These are phyloP conservation scores for Zelleria hepariella DNA, from an alignment of 2,888 invertebrate genomes.

Conservation along the genomic window DNA sequence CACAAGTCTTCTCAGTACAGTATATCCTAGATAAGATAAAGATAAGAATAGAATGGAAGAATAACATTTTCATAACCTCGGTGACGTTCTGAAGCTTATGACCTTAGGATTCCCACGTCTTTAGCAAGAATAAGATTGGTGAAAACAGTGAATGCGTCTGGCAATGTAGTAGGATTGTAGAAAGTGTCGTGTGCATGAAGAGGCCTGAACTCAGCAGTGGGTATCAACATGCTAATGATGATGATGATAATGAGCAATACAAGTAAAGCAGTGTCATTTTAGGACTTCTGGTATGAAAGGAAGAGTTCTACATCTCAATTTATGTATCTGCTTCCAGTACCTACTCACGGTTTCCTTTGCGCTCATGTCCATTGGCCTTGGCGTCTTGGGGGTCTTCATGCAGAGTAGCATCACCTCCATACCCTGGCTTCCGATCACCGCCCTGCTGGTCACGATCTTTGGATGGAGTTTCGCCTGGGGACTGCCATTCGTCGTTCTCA, in stretches of 20 bases:
- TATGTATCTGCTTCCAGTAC: conserved; percentile 30
- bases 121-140: too few relatives aligned
- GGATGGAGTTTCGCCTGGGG: conserved; percentile 46
- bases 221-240: too few relatives aligned
- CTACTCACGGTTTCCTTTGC: conserved; percentile 36
- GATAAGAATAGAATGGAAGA: too few relatives aligned
- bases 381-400: conserved; percentile 46
- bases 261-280: background rate
- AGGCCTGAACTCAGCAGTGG: too few relatives aligned
- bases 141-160: too few relatives aligned
- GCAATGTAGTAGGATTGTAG: too few relatives aligned
- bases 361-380: conserved; percentile 44
- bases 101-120: too few relatives aligned
- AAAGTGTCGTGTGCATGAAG: too few relatives aligned
- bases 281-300: background rate
- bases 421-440: conserved; percentile 35
- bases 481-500: conserved; percentile 34
- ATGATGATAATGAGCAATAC: background rate
- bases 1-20: too few relatives aligned
- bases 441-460: conserved; percentile 28
- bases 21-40: too few relatives aligned
- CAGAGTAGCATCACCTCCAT: conserved; percentile 36
- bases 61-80: too few relatives aligned
- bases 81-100: too few relatives aligned
- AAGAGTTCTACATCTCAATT: background rate